Percentiles rank a stretch among this genome's conserved stretches.
Evolutionary conservation across 2,797 vertebrate genomes (phyloP).

Genomic region (Tinamus major): DNA sequence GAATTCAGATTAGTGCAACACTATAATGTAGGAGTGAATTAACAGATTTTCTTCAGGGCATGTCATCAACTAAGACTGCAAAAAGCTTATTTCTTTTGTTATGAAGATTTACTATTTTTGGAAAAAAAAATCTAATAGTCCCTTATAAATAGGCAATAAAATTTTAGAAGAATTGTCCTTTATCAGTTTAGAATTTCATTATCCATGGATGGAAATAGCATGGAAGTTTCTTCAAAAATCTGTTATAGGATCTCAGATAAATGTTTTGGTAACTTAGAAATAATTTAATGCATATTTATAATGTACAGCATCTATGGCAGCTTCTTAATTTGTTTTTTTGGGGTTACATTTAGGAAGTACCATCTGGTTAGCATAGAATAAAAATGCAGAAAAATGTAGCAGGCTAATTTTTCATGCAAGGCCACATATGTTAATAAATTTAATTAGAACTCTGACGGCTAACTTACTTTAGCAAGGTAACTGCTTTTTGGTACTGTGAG

Average conservation of each 20-base stretch:
- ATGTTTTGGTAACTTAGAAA: neutral
- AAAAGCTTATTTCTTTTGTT: neutral
- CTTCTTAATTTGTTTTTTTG: neutral
- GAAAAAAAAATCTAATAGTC: neutral
- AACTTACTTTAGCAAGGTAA: neutral
- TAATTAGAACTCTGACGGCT: neutral
- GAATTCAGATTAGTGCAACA: neutral
- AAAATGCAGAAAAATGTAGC: neutral
- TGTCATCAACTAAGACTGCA: neutral
- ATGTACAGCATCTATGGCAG: neutral
- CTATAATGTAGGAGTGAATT: accelerated
- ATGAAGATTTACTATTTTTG: neutral
- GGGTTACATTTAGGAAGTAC: neutral
- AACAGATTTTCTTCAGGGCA: neutral
- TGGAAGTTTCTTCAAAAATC: neutral
- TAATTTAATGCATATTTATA: neutral
- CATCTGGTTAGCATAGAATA: neutral
- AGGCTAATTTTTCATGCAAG: neutral
- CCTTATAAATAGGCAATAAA: neutral
- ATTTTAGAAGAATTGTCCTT: neutral
- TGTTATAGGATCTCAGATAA: neutral
- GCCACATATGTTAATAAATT: neutral
- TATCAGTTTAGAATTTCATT: neutral
- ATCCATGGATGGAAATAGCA: neutral
- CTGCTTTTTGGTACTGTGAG: no score